Evolutionary conservation across 2,113 vertebrate species (phyloP).

Genomic region (Bufo bufo): DNA sequence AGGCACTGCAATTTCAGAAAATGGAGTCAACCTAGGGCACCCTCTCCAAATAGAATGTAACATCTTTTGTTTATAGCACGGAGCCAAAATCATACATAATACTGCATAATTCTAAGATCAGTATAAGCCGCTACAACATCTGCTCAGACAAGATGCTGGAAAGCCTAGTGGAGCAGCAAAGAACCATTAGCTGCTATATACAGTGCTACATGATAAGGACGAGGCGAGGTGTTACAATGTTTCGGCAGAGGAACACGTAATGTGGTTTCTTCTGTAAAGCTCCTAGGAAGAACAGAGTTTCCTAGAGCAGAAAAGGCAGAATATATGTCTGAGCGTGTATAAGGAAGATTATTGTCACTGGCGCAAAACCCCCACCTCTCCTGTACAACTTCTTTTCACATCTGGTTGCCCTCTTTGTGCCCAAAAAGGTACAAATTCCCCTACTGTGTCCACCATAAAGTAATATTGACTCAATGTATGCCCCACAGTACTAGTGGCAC

Average conservation of each 20-base stretch:
- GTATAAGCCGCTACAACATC: conserved; percentile 38
- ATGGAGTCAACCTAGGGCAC: conserved; percentile 47
- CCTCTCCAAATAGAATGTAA: conserved; percentile 27
- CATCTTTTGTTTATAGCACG: conserved; percentile 39
- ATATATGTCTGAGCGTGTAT: neutral
- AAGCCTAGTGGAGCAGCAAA: conserved; percentile 40
- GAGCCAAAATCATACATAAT: conserved; percentile 44
- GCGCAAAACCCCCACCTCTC: no score
- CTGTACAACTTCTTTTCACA: no score
- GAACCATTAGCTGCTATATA: conserved; percentile 36
- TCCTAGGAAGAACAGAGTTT: neutral
- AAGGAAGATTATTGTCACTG: no score
- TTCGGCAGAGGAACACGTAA: neutral
- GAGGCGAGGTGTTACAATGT: neutral
- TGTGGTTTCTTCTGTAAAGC: neutral
- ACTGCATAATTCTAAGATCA: conserved; percentile 42
- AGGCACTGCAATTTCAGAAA: conserved; percentile 46
- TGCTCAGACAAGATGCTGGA: conserved; percentile 31
- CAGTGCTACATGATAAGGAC: neutral
- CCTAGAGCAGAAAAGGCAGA: neutral
- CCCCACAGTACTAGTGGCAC: no score
- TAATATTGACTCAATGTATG: no score
- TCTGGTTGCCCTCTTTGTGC: no score
- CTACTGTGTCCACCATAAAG: no score
- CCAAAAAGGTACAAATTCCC: no score